Evolutionary conservation across 2,113 vertebrate genomes (phyloP), one percentile per base, ranked within the genome.

Genomic region (Jaculus jaculus): DNA sequence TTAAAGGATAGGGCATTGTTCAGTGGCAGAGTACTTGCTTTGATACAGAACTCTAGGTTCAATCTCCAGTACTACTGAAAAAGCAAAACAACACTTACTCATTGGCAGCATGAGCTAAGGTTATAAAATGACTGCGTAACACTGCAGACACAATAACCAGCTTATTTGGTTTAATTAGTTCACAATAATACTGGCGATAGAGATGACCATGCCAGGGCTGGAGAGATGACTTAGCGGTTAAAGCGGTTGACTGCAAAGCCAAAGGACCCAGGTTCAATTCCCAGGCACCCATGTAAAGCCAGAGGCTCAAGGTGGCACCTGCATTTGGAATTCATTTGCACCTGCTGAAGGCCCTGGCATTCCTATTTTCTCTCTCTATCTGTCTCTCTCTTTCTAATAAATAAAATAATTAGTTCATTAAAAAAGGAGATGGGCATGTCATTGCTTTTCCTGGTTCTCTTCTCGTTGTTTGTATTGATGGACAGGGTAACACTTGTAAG

Each of bases 401-500:
- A 47, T 47, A 47, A 47, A 47, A 6, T 47, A 47, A 47, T 47
- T 47, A 6, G 8, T 47, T 47, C n/a, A n/a, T 47, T 47, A 47
- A 47, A 8, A 18, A 4, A 24, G 83, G 83, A 39, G 54, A 3
- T 0, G 1, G 51, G 7, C 23, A 17, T 10, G 61, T 24, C 26
- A 0, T 58, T 78, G 73, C 34, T 51, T 11, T 60, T 28, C 23
- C 18, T 2, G 54, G 16, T 39, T 80, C 12, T 0, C n/a, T 93
- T 68, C 7, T 51, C 4, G 3, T 30, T 23, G 73, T 30, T 23
- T 68, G 12, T 32, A 51, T 17, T 0, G 0, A 60, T 4, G 34
- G 20, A 15, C 3, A 21, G 61, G 51, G 78, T 4, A 28, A 30
- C 5, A 7, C 54, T 21, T 17, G 3, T 47, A 23, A 77, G 3